phyloP scores from a whole-genome alignment of 2,888 invertebrate genomes.

The Rhopalosiphum nymphaeae region DNA sequence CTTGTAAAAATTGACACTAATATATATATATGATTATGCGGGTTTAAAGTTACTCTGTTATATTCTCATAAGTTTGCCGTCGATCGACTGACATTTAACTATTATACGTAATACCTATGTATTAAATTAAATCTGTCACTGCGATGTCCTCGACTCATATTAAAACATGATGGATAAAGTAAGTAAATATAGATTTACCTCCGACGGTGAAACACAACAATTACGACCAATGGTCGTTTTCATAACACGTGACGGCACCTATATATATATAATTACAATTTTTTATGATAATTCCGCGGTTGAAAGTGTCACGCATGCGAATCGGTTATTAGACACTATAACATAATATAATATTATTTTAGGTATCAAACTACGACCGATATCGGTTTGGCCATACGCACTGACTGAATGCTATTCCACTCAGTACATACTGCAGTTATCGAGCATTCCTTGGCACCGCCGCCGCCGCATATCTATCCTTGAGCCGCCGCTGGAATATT shows the following conservation, averaged over 20 bases:
- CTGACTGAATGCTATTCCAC: constrained; percentile 34
- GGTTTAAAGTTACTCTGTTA: not conserved
- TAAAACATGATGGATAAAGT: not conserved
- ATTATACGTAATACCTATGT: too few species aligned
- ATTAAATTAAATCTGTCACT: not conserved
- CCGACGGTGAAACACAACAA: not conserved
- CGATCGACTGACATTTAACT: not conserved
- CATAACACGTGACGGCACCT: not conserved
- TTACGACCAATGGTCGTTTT: not conserved
- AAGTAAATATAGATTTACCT: constrained; percentile 4
- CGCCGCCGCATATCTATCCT: constrained; percentile 23
- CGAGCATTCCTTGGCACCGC: constrained; percentile 38
- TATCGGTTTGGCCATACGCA: constrained; percentile 33
- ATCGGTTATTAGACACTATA: not conserved
- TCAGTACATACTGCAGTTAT: not conserved
- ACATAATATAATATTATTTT: not conserved
- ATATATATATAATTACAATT: not conserved
- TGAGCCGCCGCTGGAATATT: constrained; percentile 37
- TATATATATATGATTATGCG: not conserved
- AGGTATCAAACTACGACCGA: constrained; percentile 30
- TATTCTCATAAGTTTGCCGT: not conserved
- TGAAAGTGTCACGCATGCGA: not conserved
- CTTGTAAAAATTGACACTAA: not conserved
- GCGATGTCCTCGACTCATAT: not conserved
- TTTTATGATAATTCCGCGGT: not conserved